phyloP scores from a whole-genome alignment of 2,888 invertebrate species.

The Lasioglossum villosulum region DNA sequence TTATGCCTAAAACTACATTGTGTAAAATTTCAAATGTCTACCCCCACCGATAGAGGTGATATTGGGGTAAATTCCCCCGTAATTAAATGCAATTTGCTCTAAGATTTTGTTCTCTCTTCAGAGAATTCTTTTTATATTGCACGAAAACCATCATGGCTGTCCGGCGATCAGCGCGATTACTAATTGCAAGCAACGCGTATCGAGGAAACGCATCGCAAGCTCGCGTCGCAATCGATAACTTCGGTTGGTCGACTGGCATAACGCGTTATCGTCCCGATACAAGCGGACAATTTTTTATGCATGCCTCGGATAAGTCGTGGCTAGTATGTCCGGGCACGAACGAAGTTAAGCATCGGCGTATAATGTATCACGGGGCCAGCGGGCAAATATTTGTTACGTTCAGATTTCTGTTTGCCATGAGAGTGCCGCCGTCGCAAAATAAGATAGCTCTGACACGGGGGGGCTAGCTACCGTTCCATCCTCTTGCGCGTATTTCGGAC shows the following conservation, averaged over 20 bases:
- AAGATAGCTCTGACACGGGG: conserved; percentile 56
- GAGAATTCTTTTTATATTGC: neutral
- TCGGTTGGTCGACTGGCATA: conserved; percentile 1
- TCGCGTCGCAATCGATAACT: conserved; percentile 15
- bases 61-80: no score
- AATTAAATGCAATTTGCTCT: no score
- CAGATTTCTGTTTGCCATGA: conserved; percentile 64
- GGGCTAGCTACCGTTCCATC: conserved; percentile 43
- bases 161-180: neutral
- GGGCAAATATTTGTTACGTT: conserved; percentile 67
- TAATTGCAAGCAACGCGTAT: neutral
- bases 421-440: conserved; percentile 51
- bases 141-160: neutral
- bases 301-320: conserved; percentile 48
- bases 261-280: conserved; percentile 31
- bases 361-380: conserved; percentile 45
- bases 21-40: no score
- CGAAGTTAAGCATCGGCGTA: conserved; percentile 50
- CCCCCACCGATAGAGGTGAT: no score
- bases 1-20: no score
- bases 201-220: neutral
- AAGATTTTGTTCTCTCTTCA: no score
- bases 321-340: conserved; percentile 56
- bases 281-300: conserved; percentile 45
- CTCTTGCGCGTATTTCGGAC: conserved; percentile 21